Base-by-base conservation (phyloP, 2,797 vertebrate genomes). In the Leucoraja ocellata region DNA sequence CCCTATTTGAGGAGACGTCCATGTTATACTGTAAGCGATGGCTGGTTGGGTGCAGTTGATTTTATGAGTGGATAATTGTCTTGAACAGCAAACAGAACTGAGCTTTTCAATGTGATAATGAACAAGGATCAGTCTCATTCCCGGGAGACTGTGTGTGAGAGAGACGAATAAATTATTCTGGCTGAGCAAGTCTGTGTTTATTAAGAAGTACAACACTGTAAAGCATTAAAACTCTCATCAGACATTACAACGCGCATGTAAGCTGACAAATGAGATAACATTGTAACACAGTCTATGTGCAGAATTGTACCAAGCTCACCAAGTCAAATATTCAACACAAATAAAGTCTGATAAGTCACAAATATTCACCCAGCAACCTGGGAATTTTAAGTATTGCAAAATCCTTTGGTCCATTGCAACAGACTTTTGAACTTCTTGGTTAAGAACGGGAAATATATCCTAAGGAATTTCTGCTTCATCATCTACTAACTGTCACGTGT, bases 221-320 rank as follows among this genome's bases (percentile, higher is more conserved):
- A 83, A 25, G n/a, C n/a, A 28, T 86, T n/a, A 86, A 63, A 6
- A 86, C 83, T 86, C 54, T 58, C 46, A 86, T 86, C 83, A 63
- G 83, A 63, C 10, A 83, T 86, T 16, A 3, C 13, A 83, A 46
- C 18, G 39, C 36, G 21, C 25, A 63, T n/a, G 58, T 13, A n/a
- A 13, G n/a, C 83, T 63, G 58, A 61, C 28, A 63, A 63, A 86
- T 86, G n/a, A 86, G n/a, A 86, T 63, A 63, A n/a, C 28, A 63
- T 63, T 58, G 3, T 84, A 84, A n/a, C n/a, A n/a, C 25, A n/a
- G 54, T 28, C 11, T 28, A 84, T 61, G 23, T 84, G 81, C 54
- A 14, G 14, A 28, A 63, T 61, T 63, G 28, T 5, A 63, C 13
- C 14, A 1, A 58, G 58, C 14, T 32, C 58, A 63, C 6, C 28